Evolutionary conservation across 1,140 invertebrate species (phyloP).

Genomic region (Zophobas morio): DNA sequence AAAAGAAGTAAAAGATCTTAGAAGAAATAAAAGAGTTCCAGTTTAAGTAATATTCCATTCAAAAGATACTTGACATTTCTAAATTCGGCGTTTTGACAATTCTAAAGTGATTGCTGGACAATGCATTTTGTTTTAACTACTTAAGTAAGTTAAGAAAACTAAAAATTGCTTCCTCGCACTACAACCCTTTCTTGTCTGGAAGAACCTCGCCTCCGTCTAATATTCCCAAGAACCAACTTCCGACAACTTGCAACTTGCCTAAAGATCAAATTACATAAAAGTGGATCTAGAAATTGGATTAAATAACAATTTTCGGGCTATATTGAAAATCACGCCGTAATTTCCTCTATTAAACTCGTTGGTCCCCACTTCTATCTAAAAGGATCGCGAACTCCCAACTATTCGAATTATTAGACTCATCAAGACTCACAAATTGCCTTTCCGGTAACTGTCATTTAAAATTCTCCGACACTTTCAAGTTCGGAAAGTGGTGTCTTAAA

Average conservation of each 20-base stretch:
- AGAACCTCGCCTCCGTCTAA: no score
- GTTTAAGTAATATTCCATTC: no score
- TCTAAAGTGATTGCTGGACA: no score
- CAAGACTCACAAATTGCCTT: constrained; percentile 8
- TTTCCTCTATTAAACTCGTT: constrained; percentile 14
- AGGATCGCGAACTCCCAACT: constrained; percentile 6
- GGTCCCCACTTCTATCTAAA: not conserved
- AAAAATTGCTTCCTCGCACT: no score
- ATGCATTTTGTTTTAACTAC: no score
- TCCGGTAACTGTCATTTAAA: not conserved
- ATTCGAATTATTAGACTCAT: constrained; percentile 27
- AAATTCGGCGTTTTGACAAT: no score
- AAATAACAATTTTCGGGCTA: constrained; percentile 16
- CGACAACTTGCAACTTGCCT: not conserved
- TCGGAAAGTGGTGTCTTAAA: not conserved
- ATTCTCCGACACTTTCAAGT: not conserved
- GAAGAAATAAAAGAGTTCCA: no score
- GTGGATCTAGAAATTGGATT: constrained; percentile 2
- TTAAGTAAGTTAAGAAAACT: no score
- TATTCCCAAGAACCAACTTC: no score
- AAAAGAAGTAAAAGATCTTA: no score
- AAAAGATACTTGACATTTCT: no score
- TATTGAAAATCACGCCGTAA: constrained; percentile 17
- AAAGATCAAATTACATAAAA: not conserved
- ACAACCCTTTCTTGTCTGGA: no score